Evolutionary conservation across 2,888 invertebrate genomes (phyloP), one percentile per base, ranked within the genome.

Genomic region (Pomacea canaliculata): DNA sequence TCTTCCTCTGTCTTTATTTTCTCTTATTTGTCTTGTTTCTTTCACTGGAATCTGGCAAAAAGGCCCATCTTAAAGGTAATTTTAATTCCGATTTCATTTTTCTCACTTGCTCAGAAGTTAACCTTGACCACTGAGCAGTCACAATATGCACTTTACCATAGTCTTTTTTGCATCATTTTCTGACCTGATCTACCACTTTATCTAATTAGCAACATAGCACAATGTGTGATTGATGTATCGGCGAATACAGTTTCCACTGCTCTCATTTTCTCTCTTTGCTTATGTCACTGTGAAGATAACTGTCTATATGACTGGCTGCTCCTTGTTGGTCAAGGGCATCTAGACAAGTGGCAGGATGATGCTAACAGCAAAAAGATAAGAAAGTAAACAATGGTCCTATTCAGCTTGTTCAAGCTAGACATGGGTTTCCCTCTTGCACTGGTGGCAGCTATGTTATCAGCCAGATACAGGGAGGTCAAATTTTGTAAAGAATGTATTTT

Each of bases 211-310:
- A 56, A 56, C 51, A 56, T 56, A 16, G 51, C 51, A 56, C 51
- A 56, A 16, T 56, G 51, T 56, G 51, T 56, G 51, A 37, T 56
- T 10, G 16, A 13, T 56, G 51, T 56, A 56, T 56, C 16, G 51
- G 51, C 16, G 51, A 56, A 56, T 56, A 56, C 51, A 16, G 51
- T 56, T 37, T 56, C 74, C 60, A 67, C 73, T 78, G 79, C 78
- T 81, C 78, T 82, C 79, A 77, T 79, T 79, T 80, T 82, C 79
- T 82, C 79, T 68, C 78, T 73, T 69, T 80, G 78, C 78, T 72
- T 71, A 70, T 66, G 74, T 77, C 69, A 71, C 71, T 70, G 67
- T 77, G 76, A 56, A 23, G 65, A 49, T 65, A 68, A 46, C 68
- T 68, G 68, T 68, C 68, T 68, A 68, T 68, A 13, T 56, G 48